Conservation (phyloP, 2,797 vertebrate species). For the Lithobates sylvaticus region DNA sequence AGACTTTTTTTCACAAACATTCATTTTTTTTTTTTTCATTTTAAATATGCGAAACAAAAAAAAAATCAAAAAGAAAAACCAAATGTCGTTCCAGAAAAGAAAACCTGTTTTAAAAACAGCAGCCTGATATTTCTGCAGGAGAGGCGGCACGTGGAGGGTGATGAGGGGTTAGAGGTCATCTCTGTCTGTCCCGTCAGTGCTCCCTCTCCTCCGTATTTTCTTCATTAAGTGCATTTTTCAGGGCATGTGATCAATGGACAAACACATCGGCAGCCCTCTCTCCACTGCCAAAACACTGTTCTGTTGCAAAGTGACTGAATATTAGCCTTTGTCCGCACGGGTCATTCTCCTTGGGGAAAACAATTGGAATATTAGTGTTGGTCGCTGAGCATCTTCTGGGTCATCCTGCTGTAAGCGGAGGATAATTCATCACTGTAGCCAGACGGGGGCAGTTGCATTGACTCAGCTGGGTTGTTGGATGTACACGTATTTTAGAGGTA, state of each 20-base stretch:
- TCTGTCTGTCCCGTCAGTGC: not conserved
- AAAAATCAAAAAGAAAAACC: slow-evolving; percentile 22
- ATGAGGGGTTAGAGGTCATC: not conserved
- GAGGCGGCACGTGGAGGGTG: slow-evolving; percentile 27
- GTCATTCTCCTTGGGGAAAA: not conserved
- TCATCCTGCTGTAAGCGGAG: not conserved
- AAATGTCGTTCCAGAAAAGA: slow-evolving; percentile 46
- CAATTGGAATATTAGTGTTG: not conserved
- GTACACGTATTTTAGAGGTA: not conserved
- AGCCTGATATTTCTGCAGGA: slow-evolving; percentile 47
- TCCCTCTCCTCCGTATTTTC: not conserved
- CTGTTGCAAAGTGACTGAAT: not conserved
- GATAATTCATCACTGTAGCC: slow-evolving; percentile 39
- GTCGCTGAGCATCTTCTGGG: not conserved
- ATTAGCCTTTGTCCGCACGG: not conserved
- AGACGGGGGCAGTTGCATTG: not conserved
- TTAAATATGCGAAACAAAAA: slow-evolving; percentile 64
- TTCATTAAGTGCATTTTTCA: slow-evolving; percentile 40
- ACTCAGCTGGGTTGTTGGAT: not conserved
- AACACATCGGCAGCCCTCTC: not conserved
- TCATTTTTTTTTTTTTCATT: slow-evolving; percentile 48
- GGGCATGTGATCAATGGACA: slow-evolving; percentile 6
- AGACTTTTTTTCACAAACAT: slow-evolving; percentile 45
- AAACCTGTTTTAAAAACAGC: slow-evolving; percentile 54
- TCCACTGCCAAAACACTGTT: not conserved